Evolutionary conservation across 2,888 invertebrate species (phyloP), one percentile per base, ranked within the genome.

Genomic region (Ochropleura plecta): DNA sequence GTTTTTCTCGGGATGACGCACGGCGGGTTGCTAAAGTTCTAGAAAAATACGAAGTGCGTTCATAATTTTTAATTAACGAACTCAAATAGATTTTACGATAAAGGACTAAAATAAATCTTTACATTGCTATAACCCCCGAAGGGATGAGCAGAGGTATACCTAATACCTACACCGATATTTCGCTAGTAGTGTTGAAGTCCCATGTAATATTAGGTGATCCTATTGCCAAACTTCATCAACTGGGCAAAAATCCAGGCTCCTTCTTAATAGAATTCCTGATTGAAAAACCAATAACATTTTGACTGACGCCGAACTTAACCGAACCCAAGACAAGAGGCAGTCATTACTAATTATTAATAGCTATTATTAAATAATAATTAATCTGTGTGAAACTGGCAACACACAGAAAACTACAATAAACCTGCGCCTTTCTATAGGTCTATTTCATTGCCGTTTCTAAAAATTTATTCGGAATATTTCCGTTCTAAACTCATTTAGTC

Each of bases 401-500:
- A 7, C 8, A 4, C 9, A 67, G 44, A 62, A 63, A 9, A 16
- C 0, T 6, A 6, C 7, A 49, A 18, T 71, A 63, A 48, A 14
- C 7, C 40, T 14, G 3, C 12, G 40, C 40, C 0, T 16, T 20
- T 57, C 14, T 7, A 8, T 30, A 30, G 14, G 8, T 57, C 0
- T 16, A 57, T 1, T 0, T 59, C 30, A 5, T 0, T 59, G 57
- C 30, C 16, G 16, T 30, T 30, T 59, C 16, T 16, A 9, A 40
- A 40, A 59, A 9, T 59, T 40, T 30, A 5, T 40, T 59, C 30
- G 10, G 48, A 48, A 57, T 70, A 62, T 65, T 59, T 16, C 18
- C 46, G 8, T 76, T 79, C 76, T 76, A 82, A 82, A 68, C 65
- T 65, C 69, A 67, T 76, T 62, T 73, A 79, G 76, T 70, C 48